Evolutionary conservation across 2,888 invertebrate genomes (phyloP), one percentile per base, ranked within the genome.

Genomic region (Notocelia uddmanniana): DNA sequence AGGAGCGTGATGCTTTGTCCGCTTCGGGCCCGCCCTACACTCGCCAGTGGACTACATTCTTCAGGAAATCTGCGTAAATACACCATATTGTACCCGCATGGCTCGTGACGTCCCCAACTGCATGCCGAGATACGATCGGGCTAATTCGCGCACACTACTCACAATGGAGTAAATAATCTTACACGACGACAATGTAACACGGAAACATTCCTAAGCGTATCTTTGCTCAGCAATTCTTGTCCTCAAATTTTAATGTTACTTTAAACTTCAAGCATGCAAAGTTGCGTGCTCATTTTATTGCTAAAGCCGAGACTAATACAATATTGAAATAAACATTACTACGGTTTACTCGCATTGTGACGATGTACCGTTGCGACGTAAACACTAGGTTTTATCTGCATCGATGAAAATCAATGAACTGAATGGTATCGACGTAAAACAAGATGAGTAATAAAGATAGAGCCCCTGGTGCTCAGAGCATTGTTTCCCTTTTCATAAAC

Each of bases 371-470:
- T 90, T 91, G 83, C 79, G 78, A 84, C 86, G 88, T 89, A 87
- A 89, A 89, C 73, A 76, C 74, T 74, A 85, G 84, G 85, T 60
- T 85, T 89, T 87, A 91, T 91, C 88, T 85, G 82, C 85, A 80
- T 82, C 80, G 81, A 84, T 84, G 81, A 79, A 86, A 89, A 89
- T 91, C 89, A 88, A 91, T 90, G 86, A 77, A 83, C 85, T 80
- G 77, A 80, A 88, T 83, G 86, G 86, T 88, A 89, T 89, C 85
- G 82, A 81, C 87, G 83, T 86, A 85, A 84, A 86, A 82, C 82
- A 78, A 84, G 87, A 87, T 88, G 81, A 83, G 81, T 85, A 87
- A 85, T 90, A 89, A 88, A 90, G 89, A 90, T 90, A 88, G 83
- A 78, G 82, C 85, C 83, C 83, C 84, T 85, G 86, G 86, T 80